Evolutionary conservation across 1,140 invertebrate species (phyloP), one percentile per base, ranked within the genome.

Genomic region (Diorhabda carinulata): DNA sequence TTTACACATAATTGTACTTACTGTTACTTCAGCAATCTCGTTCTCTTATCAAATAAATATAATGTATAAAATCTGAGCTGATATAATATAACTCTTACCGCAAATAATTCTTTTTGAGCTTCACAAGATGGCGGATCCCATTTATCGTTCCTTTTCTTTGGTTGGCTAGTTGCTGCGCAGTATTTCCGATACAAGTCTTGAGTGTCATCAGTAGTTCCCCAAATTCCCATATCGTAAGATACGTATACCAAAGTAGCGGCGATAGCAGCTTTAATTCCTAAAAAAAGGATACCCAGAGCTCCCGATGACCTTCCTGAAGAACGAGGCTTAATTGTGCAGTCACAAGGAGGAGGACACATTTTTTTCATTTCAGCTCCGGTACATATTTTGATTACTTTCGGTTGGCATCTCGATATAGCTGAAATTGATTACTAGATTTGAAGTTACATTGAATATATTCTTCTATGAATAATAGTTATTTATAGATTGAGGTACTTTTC

Each of bases 81-180:
- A n/a, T n/a, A n/a, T n/a, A 59, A 59, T 40, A 5, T 63, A 52
- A 43, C 47, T 40, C 60, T 69, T 66, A 72, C 73, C 8, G 43
- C 59, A 47, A 76, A 72, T 59, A 76, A 67, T 8, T 71, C 72
- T 60, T 77, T 82, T 10, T 80, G 79, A 69, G 85, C 81, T 43
- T 87, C 86, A 2, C 74, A 76, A 3, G 73, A 73, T n/a, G 73
- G 69, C 2, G 74, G 64, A 57, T 74, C 71, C 73, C 71, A 74
- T 57, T 71, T 72, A 9, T 64, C 62, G 52, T 68, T 73, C 64
- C 69, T 74, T 4, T 64, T 66, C 41, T n/a, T 25, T 6, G 70
- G 71, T 7, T 41, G 40, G 43, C 66, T 62, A 42, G 71, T 70
- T 3, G 66, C 62, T 2, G 67, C 64, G 44, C 77, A 76, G 7